Evolutionary conservation across 2,797 vertebrate species (phyloP).

Genomic region (Hemitrygon akajei): DNA sequence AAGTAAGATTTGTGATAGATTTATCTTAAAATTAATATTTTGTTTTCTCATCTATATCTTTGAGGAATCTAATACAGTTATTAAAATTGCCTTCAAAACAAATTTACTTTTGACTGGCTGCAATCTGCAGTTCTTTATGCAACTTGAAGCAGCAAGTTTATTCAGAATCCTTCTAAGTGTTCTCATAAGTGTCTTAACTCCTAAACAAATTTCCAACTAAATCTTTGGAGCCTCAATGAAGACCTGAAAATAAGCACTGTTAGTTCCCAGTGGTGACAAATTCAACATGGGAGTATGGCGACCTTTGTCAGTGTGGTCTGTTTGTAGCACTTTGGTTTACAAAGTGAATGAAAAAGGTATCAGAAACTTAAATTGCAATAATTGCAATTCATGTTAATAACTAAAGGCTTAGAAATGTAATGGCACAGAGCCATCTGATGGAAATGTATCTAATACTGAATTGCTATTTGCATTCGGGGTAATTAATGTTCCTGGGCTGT

Average conservation of each 20-base stretch:
- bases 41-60: not conserved
- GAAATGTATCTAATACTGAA: too few species aligned
- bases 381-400: not conserved
- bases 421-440: too few species aligned
- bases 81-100: not conserved
- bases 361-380: not conserved
- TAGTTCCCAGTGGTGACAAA: not conserved
- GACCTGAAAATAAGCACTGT: not conserved
- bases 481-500: too few species aligned
- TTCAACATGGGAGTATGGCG: not conserved
- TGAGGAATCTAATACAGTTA: too few species aligned
- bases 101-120: not conserved
- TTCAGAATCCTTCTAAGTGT: not conserved
- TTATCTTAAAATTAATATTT: not conserved
- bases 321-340: not conserved
- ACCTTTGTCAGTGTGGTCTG: too few species aligned
- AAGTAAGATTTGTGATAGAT: not conserved
- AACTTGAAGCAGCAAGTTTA: not conserved
- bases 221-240: not conserved
- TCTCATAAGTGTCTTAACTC: not conserved
- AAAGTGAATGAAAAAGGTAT: too few species aligned
- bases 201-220: not conserved
- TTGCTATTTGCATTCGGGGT: too few species aligned
- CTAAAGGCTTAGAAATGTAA: too few species aligned
- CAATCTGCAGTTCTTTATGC: not conserved